Conservation (phyloP, 2,797 vertebrate species). For the Rhynchotus rufescens region DNA sequence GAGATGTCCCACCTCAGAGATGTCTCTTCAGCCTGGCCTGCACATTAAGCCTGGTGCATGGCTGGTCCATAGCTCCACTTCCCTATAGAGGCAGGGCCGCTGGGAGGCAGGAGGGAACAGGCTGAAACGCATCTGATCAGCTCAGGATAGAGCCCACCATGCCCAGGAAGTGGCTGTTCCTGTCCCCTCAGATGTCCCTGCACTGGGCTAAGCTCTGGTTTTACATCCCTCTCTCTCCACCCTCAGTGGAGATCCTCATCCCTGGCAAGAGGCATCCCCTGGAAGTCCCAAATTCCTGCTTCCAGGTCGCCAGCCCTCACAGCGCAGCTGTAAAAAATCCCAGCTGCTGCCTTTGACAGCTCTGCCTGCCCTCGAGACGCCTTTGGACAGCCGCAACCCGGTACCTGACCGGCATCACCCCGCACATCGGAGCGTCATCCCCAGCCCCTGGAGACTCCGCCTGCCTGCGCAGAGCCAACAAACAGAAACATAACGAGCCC, state of each 20-base stretch:
- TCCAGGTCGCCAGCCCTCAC: background rate
- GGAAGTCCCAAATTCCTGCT: background rate
- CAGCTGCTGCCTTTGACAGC: constrained; percentile 39
- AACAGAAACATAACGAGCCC: constrained; percentile 26
- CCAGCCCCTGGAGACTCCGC: background rate
- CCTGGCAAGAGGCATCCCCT: background rate
- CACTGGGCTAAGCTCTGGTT: background rate
- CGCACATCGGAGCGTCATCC: background rate
- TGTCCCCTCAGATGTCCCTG: background rate
- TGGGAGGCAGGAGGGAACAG: background rate
- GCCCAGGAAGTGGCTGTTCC: background rate
- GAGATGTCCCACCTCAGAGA: background rate
- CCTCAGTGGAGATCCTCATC: background rate
- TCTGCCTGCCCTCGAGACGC: constrained; percentile 11
- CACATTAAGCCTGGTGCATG: background rate
- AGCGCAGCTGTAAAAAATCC: background rate
- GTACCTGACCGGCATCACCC: background rate
- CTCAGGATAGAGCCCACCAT: background rate
- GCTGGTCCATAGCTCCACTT: fast-evolving
- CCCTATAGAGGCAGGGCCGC: fast-evolving
- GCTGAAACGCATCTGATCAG: background rate
- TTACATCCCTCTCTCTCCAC: background rate
- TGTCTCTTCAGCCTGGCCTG: background rate
- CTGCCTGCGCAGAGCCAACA: constrained; percentile 35
- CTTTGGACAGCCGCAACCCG: background rate